Percentiles rank a stretch among this genome's conserved stretches.
Evolutionary conservation across 35 echinoderm and acorn worm species (phyloP).

Genomic region (Strongylocentrotus purpuratus): DNA sequence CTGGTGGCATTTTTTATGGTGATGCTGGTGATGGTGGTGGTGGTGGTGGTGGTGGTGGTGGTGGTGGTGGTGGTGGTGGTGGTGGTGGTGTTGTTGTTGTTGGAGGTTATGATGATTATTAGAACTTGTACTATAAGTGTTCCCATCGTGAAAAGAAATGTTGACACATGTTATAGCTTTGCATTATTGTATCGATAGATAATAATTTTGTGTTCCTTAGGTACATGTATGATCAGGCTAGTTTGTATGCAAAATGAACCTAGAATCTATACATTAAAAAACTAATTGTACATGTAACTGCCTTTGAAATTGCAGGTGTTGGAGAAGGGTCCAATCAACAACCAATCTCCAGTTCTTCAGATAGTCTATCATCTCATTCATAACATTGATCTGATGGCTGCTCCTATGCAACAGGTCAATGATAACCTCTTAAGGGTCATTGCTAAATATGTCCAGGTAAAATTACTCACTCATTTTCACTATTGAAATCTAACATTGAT

Average conservation of each 20-base stretch:
- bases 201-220: background rate
- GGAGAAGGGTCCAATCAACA: conserved; percentile 92
- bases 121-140: too few relatives aligned
- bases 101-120: background rate
- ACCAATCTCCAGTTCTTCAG: conserved; percentile 87
- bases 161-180: background rate
- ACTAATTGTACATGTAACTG: background rate
- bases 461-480: background rate
- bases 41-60: background rate
- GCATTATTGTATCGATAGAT: background rate
- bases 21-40: background rate
- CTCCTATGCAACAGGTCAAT: conserved; percentile 99
- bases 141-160: too few relatives aligned
- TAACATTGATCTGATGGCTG: conserved; percentile 96
- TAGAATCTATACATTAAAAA: background rate
- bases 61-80: background rate
- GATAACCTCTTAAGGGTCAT: conserved; percentile 94
- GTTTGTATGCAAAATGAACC: background rate
- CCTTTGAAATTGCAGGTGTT: conserved; percentile 66
- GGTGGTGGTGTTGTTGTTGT: background rate
- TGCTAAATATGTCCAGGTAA: conserved; percentile 95
- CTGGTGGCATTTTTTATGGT: background rate
- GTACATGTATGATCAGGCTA: background rate
- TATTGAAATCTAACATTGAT: too few relatives aligned
- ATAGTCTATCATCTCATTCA: conserved; percentile 88